A percentile compares a stretch with the other conserved stretches of the same genome.
phyloP scores from a whole-genome alignment of 2,113 vertebrate species.

The Bos indicus region DNA sequence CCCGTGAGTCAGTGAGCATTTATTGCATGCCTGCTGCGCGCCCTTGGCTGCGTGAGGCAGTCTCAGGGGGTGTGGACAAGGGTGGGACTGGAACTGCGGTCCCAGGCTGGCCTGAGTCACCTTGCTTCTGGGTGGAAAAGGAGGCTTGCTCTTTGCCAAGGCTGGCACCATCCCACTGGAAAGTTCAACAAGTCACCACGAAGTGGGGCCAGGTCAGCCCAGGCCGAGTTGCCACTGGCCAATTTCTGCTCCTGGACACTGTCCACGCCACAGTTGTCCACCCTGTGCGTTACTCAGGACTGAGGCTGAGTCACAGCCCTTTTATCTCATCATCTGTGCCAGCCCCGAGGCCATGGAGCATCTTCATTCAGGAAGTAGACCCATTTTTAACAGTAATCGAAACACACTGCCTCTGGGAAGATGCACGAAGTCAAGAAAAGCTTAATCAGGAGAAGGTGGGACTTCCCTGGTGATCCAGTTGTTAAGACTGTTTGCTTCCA shows the following conservation, averaged over 20 bases:
- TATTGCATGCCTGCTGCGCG: neutral
- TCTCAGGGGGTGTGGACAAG: neutral
- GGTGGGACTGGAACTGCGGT: neutral
- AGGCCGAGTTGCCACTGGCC: neutral
- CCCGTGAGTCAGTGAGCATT: neutral
- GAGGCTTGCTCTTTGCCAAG: conserved; percentile 19
- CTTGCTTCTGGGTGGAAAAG: conserved; percentile 43
- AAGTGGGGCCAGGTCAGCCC: neutral
- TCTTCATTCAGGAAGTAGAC: neutral
- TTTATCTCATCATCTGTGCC: neutral
- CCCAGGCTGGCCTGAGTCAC: conserved; percentile 54
- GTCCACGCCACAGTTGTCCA: neutral
- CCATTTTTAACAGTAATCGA: neutral
- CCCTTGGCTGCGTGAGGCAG: neutral
- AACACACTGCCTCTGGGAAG: neutral
- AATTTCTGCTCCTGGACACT: neutral
- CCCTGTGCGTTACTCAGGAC: neutral
- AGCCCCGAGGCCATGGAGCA: neutral
- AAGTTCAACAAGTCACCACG: conserved; percentile 3
- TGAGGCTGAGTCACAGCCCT: neutral
- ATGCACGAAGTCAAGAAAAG: neutral
- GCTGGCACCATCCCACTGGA: conserved; percentile 28
- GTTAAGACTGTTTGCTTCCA: neutral
- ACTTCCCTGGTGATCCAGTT: neutral
- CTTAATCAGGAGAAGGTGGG: neutral